Evolutionary conservation across 2,888 invertebrate species (phyloP), one percentile per base, ranked within the genome.

Genomic region (Drosophila nr. medialis): DNA sequence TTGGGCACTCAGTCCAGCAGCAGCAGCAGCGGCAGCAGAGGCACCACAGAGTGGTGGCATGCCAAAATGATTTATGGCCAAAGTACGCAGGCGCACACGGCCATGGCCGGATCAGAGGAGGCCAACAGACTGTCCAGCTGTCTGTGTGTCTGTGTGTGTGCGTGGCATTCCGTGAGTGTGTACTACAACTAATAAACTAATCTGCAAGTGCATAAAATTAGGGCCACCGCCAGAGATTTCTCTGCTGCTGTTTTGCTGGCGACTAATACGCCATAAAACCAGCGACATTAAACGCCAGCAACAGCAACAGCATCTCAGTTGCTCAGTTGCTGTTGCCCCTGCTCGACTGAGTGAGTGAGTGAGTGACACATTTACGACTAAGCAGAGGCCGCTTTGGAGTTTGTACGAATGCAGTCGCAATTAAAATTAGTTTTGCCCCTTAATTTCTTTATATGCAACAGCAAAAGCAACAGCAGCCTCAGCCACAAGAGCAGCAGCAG

Each of bases 41-140:
- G 3, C 64, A 50, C 64, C 76, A 74, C 75, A 64, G 77, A 76
- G 62, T 64, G 77, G 72, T 79, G 80, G 86, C 83, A 79, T 76
- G 91, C 87, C 86, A 83, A 88, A 88, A 91, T 91, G 91, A 91
- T 91, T 92, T 91, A 91, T 91, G 91, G 82, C 89, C 84, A 84
- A 87, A 89, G 88, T 89, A 90, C 90, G 91, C 91, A 90, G 86
- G 89, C 89, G 85, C 85, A 72, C 80, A 80, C 67, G 86, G 78
- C 86, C 85, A 83, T 61, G 81, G 81, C 73, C 75, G 82, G 82
- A 76, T 62, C 77, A 71, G 73, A 32, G 64, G 30, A 56, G 56
- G 2, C 40, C 71, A 45, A 50, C 49, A 53, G 45, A 36, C 66
- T 64, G 40, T 56, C 50, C 42, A n/a, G 29, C 7, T 36, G 49